Evolutionary conservation across 2,113 vertebrate species (phyloP).

Genomic region (Halcyon senegalensis): DNA sequence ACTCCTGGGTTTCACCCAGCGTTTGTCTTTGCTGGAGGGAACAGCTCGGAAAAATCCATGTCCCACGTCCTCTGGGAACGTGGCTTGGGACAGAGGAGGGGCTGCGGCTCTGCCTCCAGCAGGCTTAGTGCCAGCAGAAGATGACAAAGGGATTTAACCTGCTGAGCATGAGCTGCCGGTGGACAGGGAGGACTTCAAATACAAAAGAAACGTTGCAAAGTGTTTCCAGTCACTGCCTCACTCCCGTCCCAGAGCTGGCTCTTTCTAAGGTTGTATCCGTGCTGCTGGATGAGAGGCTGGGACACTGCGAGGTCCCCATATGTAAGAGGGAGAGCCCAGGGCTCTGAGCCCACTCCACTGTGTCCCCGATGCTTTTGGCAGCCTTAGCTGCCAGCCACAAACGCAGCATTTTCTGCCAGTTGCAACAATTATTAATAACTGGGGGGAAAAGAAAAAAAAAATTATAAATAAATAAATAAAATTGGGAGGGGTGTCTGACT

Average conservation of each 20-base stretch:
- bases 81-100: not conserved
- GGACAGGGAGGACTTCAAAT: not conserved
- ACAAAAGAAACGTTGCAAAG: not conserved
- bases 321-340: not conserved
- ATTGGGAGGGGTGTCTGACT: accelerated
- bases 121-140: not conserved
- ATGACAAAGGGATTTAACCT: not conserved
- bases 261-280: not conserved
- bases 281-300: not conserved
- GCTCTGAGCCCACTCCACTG: not conserved
- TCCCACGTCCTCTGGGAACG: not conserved
- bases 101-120: not conserved
- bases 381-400: not conserved
- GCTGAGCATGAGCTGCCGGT: not conserved
- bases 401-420: not conserved
- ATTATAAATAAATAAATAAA: not conserved
- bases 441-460: not conserved
- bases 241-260: not conserved
- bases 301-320: too few relatives aligned
- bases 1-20: not conserved
- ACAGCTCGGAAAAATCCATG: not conserved
- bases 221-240: not conserved
- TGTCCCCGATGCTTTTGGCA: accelerated
- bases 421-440: not conserved
- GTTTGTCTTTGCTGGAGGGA: not conserved